Evolutionary conservation across 1,140 invertebrate species (phyloP).

Genomic region (Aphelinus certus): DNA sequence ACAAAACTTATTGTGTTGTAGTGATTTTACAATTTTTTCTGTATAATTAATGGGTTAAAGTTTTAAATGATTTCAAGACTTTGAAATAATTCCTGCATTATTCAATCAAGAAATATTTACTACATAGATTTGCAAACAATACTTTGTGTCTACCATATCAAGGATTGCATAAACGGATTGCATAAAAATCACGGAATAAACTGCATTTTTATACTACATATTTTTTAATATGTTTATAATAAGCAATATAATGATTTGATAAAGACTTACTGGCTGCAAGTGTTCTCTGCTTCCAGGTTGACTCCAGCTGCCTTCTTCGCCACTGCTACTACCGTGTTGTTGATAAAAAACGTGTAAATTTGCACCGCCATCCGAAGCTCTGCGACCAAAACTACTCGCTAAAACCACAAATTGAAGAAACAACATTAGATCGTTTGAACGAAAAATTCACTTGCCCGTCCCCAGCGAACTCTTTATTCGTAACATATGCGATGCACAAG

Average conservation of each 20-base stretch:
- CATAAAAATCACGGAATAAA: too few relatives aligned
- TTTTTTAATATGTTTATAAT: conserved; percentile 1
- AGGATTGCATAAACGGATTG: too few relatives aligned
- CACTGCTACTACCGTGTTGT: conserved; percentile 60
- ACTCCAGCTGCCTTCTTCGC: conserved; percentile 69
- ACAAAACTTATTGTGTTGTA: not conserved
- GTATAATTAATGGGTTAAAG: not conserved
- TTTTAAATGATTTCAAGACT: not conserved
- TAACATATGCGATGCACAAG: not conserved
- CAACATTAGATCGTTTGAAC: not conserved
- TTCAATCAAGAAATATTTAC: too few relatives aligned
- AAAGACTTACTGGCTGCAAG: conserved; percentile 62
- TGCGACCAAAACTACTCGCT: conserved; percentile 84
- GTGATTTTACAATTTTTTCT: not conserved
- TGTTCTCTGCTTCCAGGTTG: conserved; percentile 74
- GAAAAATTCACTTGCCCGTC: too few relatives aligned
- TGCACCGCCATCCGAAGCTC: conserved; percentile 95
- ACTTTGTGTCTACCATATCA: too few relatives aligned
- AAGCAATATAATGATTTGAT: not conserved
- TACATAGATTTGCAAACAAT: too few relatives aligned
- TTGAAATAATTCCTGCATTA: not conserved
- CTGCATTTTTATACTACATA: not conserved
- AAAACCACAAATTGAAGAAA: conserved; percentile 18
- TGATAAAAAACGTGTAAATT: conserved; percentile 86
- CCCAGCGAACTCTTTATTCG: not conserved